Percentiles rank a stretch among this genome's conserved stretches.
Evolutionary conservation across 2,113 vertebrate species (phyloP).

Genomic region (Calidris pugnax): DNA sequence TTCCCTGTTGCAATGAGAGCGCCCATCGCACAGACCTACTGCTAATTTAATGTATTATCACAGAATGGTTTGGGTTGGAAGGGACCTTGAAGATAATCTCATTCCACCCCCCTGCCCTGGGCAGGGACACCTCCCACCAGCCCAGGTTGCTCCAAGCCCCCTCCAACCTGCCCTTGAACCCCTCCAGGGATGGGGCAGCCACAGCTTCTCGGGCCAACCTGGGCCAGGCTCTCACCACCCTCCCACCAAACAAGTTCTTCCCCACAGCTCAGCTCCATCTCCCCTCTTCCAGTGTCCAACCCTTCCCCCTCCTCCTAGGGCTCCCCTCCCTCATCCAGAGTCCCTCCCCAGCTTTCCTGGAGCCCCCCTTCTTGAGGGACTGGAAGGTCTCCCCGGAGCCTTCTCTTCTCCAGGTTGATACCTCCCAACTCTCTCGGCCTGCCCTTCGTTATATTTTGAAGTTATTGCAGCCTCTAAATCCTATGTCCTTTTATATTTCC

Average conservation of each 20-base stretch:
- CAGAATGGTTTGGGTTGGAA: neutral
- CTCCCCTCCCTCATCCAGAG: neutral
- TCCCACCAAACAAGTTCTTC: neutral
- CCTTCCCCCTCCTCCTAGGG: neutral
- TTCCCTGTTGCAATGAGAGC: neutral
- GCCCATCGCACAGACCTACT: rapidly evolving
- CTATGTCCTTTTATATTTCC: neutral
- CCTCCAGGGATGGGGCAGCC: neutral
- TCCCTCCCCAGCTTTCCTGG: neutral
- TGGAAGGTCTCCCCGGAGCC: neutral
- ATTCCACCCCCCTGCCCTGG: neutral
- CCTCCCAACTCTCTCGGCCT: neutral
- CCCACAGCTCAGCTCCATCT: neutral
- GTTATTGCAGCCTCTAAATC: neutral
- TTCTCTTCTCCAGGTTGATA: neutral
- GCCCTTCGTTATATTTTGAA: neutral
- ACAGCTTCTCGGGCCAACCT: neutral
- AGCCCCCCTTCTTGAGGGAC: neutral
- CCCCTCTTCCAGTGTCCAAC: neutral
- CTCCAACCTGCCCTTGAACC: neutral
- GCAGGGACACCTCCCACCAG: neutral
- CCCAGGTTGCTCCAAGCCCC: neutral
- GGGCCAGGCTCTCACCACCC: neutral
- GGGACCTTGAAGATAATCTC: neutral
- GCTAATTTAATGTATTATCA: neutral